Conservation (phyloP, 2,888 invertebrate species). For the Antheraea yamamai region DNA sequence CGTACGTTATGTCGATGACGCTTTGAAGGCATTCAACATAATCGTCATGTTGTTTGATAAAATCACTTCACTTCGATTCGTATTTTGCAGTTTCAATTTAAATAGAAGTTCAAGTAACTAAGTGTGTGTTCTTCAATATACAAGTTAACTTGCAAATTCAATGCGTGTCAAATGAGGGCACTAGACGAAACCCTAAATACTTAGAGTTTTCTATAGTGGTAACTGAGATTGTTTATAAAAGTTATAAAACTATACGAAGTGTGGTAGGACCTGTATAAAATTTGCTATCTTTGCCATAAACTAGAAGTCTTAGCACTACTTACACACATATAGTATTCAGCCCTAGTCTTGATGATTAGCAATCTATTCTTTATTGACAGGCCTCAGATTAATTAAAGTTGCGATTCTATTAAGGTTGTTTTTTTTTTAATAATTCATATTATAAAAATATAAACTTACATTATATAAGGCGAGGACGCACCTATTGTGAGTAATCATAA, state of each 20-base stretch:
- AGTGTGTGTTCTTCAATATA: no score
- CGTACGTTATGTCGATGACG: no score
- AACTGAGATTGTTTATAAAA: no score
- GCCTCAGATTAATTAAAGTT: neutral
- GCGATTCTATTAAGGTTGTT: neutral
- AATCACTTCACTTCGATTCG: no score
- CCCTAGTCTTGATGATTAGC: neutral
- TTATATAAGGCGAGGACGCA: slow-evolving; percentile 55
- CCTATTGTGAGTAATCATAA: slow-evolving; percentile 58
- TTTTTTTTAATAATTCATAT: neutral
- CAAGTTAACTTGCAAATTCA: neutral
- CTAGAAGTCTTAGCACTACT: neutral
- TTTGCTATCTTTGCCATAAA: neutral
- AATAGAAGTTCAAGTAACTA: no score
- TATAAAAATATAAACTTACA: slow-evolving; percentile 46
- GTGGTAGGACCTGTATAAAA: neutral
- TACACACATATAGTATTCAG: neutral
- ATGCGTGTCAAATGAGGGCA: neutral
- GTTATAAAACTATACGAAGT: neutral
- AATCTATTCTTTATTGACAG: neutral
- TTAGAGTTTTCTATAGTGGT: no score
- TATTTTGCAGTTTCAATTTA: no score
- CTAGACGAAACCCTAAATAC: no score
- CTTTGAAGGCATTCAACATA: no score
- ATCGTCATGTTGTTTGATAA: no score